Base-by-base conservation (phyloP, 2,113 vertebrate genomes). In the Hymenochirus boettgeri region DNA sequence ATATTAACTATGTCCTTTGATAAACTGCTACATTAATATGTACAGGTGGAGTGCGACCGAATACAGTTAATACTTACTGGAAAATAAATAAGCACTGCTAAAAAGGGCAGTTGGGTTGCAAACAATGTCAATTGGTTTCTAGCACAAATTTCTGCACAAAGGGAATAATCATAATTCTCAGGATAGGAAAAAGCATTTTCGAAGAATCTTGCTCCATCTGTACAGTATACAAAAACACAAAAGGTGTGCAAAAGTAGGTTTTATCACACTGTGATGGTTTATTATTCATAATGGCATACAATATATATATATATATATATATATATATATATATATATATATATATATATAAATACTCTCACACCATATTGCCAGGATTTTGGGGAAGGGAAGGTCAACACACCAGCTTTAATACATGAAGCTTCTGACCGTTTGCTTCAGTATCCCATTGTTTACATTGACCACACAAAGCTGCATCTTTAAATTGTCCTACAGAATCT, bases 281-380 rank as follows among this genome's bases (percentile, higher is more conserved):
- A n/a, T n/a, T n/a, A n/a, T n/a, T n/a, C n/a, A n/a, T n/a, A n/a
- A n/a, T n/a, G n/a, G n/a, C n/a, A n/a, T n/a, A n/a, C n/a, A n/a
- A n/a, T n/a, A n/a, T n/a, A n/a, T n/a, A n/a, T n/a, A n/a, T n/a
- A n/a, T n/a, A n/a, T n/a, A n/a, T n/a, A n/a, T n/a, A n/a, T n/a
- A n/a, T n/a, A n/a, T n/a, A n/a, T n/a, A n/a, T n/a, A n/a, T n/a
- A n/a, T n/a, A n/a, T n/a, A n/a, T n/a, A n/a, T n/a, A n/a, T n/a
- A n/a, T n/a, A n/a, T n/a, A n/a, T n/a, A n/a, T n/a, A n/a, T n/a
- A n/a, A n/a, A n/a, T n/a, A n/a, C n/a, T n/a, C n/a, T n/a, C n/a
- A n/a, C n/a, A n/a, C n/a, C n/a, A n/a, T n/a, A 35, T 77, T 79
- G 71, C 77, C 78, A 74, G 46, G 55, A 73, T 66, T 72, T 47